Conservation (phyloP, 2,888 invertebrate genomes). For the Diplolepis rosae region DNA sequence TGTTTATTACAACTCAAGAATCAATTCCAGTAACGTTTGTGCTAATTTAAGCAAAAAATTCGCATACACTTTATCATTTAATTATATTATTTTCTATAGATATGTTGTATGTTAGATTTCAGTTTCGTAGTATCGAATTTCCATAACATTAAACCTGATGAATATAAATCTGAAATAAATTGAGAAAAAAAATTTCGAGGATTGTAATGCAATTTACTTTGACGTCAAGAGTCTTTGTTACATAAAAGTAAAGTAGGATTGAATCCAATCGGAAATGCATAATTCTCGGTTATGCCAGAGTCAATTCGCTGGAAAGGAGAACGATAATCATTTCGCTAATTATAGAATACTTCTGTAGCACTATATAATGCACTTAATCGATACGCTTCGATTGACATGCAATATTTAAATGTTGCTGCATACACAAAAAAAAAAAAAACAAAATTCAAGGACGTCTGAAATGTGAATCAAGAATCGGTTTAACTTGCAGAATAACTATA, state of each 20-base stretch:
- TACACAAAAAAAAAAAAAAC: constrained; percentile 24
- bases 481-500: constrained; percentile 28
- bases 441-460: constrained; percentile 46
- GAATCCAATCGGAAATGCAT: constrained; percentile 28
- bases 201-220: constrained; percentile 17
- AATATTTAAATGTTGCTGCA: constrained; percentile 22
- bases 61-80: too few relatives aligned
- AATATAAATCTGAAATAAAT: too few relatives aligned
- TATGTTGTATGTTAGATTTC: too few relatives aligned
- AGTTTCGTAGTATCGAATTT: too few relatives aligned
- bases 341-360: constrained; percentile 2
- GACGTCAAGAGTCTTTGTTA: neutral
- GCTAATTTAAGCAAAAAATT: too few relatives aligned
- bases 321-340: constrained; percentile 32
- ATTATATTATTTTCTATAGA: too few relatives aligned
- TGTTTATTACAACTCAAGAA: too few relatives aligned
- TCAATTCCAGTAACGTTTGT: too few relatives aligned
- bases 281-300: constrained; percentile 20
- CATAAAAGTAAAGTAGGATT: constrained; percentile 8
- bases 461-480: constrained; percentile 41
- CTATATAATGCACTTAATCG: constrained; percentile 25
- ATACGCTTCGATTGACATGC: constrained; percentile 39
- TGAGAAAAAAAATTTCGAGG: too few relatives aligned
- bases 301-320: constrained; percentile 13
- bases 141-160: too few relatives aligned